Evolutionary conservation across 2,888 invertebrate genomes (phyloP).

Genomic region (Trichogramma evanescens): DNA sequence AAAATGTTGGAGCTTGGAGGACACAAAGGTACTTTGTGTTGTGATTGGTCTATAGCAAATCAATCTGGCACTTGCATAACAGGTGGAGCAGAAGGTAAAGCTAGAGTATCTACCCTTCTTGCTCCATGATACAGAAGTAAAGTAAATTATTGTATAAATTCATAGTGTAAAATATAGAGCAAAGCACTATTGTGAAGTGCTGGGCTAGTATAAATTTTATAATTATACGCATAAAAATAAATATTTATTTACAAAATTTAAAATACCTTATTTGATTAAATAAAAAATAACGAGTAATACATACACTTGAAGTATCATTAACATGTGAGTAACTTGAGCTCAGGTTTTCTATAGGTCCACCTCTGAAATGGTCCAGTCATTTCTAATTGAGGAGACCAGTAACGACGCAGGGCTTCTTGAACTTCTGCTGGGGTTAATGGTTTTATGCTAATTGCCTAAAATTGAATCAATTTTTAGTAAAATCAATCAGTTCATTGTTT

Average conservation of each 20-base stretch:
- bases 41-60: constrained; percentile 56
- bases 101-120: constrained; percentile 54
- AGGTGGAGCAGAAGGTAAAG: constrained; percentile 55
- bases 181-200: neutral
- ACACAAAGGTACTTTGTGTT: constrained; percentile 52
- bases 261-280: neutral
- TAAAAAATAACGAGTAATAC: constrained; percentile 1
- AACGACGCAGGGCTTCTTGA: constrained; percentile 72
- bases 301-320: constrained; percentile 24
- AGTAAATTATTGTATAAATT: constrained; percentile 43
- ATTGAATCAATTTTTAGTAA: neutral
- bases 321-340: constrained; percentile 40
- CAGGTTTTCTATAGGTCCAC: constrained; percentile 36
- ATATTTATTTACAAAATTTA: constrained; percentile 12
- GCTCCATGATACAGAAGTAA: constrained; percentile 47
- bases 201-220: constrained; percentile 13
- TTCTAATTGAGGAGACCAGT: constrained; percentile 56
- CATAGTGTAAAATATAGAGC: constrained; percentile 27
- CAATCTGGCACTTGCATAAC: constrained; percentile 56
- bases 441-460: constrained; percentile 52
- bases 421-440: constrained; percentile 75
- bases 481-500: neutral
- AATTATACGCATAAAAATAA: neutral
- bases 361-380: constrained; percentile 42
- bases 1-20: constrained; percentile 51